Percentiles rank a stretch among this genome's conserved stretches.
Conservation (phyloP, 2,888 invertebrate species). For the Eurytoma adleriae region DNA sequence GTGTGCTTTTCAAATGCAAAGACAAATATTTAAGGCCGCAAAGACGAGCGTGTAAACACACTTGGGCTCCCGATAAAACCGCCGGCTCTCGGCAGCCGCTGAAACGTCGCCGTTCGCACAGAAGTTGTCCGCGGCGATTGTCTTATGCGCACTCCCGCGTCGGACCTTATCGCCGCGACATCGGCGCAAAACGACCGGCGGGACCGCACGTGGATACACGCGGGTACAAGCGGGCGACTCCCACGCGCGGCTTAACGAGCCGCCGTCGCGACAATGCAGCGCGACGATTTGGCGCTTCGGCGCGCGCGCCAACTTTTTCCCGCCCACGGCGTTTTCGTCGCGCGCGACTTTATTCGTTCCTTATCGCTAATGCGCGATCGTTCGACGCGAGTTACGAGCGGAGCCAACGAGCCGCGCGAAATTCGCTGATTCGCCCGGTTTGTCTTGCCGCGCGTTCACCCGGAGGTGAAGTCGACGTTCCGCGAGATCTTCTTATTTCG, state of each 20-base stretch:
- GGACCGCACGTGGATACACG: conserved; percentile 57
- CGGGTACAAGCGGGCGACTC: conserved; percentile 57
- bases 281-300: conserved; percentile 27
- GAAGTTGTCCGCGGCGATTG: conserved; percentile 16
- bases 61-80: background rate
- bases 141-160: conserved; percentile 7
- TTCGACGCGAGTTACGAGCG: conserved; percentile 34
- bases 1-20: no score
- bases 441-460: background rate
- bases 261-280: conserved; percentile 22
- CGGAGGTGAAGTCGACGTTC: background rate
- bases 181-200: background rate
- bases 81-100: background rate
- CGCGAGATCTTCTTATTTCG: no score
- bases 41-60: background rate
- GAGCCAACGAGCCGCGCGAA: conserved; percentile 28
- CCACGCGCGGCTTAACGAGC: conserved; percentile 63
- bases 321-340: conserved; percentile 27
- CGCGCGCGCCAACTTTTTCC: background rate
- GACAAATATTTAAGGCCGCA: no score
- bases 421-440: conserved; percentile 2
- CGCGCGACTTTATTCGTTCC: conserved; percentile 23
- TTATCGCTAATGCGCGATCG: conserved; percentile 52
- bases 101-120: background rate
- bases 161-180: background rate